phyloP scores from a whole-genome alignment of 2,888 invertebrate species.

The Scotopteryx bipunctaria region DNA sequence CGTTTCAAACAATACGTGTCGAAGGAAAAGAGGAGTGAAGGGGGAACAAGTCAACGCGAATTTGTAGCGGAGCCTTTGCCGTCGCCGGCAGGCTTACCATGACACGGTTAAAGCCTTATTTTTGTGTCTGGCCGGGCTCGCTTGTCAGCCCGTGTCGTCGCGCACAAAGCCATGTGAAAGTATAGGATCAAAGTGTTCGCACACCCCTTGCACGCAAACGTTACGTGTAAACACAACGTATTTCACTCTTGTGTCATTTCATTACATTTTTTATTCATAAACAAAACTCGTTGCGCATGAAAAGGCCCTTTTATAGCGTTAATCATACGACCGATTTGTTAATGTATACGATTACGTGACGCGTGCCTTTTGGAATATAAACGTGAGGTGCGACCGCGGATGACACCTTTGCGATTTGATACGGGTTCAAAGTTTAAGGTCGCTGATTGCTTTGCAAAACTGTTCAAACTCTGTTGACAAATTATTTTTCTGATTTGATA shows the following conservation, averaged over 20 bases:
- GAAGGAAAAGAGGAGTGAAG: constrained; percentile 53
- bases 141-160: constrained; percentile 77
- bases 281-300: constrained; percentile 36
- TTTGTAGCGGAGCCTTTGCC: constrained; percentile 80
- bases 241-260: constrained; percentile 55
- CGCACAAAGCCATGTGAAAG: constrained; percentile 80
- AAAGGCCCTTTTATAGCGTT: constrained; percentile 40
- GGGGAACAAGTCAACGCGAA: constrained; percentile 74
- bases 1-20: constrained; percentile 54
- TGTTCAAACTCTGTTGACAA: constrained; percentile 4
- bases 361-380: constrained; percentile 28
- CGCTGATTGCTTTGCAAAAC: constrained; percentile 29
- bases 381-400: constrained; percentile 30
- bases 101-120: constrained; percentile 83
- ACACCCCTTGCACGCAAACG: constrained; percentile 59
- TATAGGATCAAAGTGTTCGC: constrained; percentile 79
- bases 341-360: constrained; percentile 29
- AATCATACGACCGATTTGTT: constrained; percentile 38
- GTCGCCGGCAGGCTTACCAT: constrained; percentile 81
- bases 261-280: constrained; percentile 45
- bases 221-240: constrained; percentile 59
- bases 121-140: constrained; percentile 79
- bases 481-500: constrained; percentile 15
- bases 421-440: constrained; percentile 37
- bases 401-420: constrained; percentile 36